Percentiles rank a stretch among this genome's conserved stretches.
Conservation (phyloP, 2,113 vertebrate species). For the Montifringilla adamsi region DNA sequence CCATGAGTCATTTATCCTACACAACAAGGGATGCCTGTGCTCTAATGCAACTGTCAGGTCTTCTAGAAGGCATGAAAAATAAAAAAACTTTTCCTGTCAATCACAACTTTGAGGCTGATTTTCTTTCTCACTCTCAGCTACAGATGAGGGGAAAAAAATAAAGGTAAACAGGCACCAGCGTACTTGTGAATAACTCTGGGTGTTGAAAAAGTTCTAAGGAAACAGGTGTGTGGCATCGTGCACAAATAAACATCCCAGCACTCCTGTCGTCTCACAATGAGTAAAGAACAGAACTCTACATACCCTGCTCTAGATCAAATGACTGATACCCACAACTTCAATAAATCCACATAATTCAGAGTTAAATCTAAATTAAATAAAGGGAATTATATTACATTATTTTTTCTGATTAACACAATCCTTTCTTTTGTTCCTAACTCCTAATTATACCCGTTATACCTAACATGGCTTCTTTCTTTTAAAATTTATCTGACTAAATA, state of each 20-base stretch:
- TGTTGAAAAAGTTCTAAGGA: not conserved
- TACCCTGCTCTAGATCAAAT: not conserved
- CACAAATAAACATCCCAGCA: not conserved
- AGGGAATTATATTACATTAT: not conserved
- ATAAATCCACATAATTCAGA: not conserved
- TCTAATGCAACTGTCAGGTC: not conserved
- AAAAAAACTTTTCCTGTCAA: not conserved
- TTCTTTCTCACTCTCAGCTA: not conserved
- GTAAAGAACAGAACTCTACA: not conserved
- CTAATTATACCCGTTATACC: not conserved
- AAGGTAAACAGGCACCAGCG: constrained; percentile 12
- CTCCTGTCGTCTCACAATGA: not conserved
- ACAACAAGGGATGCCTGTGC: not conserved
- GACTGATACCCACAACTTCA: not conserved
- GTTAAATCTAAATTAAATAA: not conserved
- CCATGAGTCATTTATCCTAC: constrained; percentile 42
- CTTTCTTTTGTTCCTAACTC: not conserved
- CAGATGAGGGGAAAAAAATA: not conserved
- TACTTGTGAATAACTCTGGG: not conserved
- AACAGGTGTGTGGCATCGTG: not conserved
- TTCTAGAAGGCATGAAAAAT: not conserved
- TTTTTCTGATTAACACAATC: not conserved
- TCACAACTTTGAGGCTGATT: not conserved
- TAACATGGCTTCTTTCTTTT: not conserved
- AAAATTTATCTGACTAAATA: not conserved